Evolutionary conservation across 2,797 vertebrate genomes (phyloP).

Genomic region (Crocidura indochinensis): DNA sequence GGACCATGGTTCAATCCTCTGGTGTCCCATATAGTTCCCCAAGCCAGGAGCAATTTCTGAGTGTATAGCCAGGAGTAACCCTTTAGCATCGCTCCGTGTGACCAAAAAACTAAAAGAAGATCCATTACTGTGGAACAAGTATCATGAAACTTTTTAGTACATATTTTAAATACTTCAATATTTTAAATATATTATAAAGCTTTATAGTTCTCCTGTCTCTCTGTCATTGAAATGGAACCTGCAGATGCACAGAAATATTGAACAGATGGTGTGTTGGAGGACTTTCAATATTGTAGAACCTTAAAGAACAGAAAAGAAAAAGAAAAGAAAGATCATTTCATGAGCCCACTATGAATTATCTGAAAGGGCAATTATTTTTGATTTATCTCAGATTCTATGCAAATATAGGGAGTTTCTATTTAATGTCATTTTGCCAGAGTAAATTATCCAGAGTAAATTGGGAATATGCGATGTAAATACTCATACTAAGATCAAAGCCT

Average conservation of each 20-base stretch:
- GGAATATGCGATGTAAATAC: constrained; percentile 31
- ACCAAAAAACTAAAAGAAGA: no score
- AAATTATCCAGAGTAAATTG: constrained; percentile 43
- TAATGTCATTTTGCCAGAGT: constrained; percentile 66
- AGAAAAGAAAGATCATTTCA: constrained; percentile 71
- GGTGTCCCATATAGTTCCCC: no score
- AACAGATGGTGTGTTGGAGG: no score
- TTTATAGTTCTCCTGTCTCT: constrained; percentile 41
- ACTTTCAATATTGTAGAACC: no score
- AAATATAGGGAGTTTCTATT: constrained; percentile 73
- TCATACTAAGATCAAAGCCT: constrained; percentile 48
- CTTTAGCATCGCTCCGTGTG: no score
- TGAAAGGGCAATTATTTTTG: constrained; percentile 84
- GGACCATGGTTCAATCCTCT: no score
- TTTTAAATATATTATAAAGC: constrained; percentile 70
- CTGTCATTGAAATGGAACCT: constrained; percentile 77
- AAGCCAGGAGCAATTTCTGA: no score
- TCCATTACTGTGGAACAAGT: background rate
- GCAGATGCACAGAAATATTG: constrained; percentile 70
- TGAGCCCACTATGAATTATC: constrained; percentile 76
- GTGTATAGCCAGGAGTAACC: no score
- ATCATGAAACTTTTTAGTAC: constrained; percentile 52
- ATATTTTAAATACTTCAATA: constrained; percentile 27
- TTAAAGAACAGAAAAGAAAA: no score
- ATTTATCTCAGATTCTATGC: constrained; percentile 67